A percentile compares a stretch with the other conserved stretches of the same genome.
phyloP scores from a whole-genome alignment of 2,797 vertebrate genomes.

The Arrhamphus sclerolepis region DNA sequence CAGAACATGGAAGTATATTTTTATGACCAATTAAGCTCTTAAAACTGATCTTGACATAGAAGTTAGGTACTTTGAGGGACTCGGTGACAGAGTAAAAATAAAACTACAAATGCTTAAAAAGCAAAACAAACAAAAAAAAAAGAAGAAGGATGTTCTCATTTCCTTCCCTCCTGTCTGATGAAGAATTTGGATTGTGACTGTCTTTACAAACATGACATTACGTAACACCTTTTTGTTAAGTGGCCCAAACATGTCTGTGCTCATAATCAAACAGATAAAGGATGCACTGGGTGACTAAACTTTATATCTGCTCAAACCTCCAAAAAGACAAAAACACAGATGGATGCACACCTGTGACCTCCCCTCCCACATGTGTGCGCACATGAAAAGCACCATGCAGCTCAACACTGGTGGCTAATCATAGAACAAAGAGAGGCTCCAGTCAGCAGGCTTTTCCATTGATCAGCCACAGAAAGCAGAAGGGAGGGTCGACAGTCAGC shows the following conservation, averaged over 20 bases:
- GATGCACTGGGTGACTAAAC: background rate
- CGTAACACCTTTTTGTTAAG: slow-evolving; percentile 5
- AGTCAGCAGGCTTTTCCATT: slow-evolving; percentile 65
- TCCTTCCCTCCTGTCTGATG: no score
- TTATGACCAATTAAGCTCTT: no score
- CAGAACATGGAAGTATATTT: no score
- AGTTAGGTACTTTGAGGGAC: no score
- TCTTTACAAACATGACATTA: slow-evolving; percentile 12
- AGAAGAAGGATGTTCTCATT: no score
- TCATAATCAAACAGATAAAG: slow-evolving; percentile 27
- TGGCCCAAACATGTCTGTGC: background rate
- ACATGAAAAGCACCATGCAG: slow-evolving; percentile 57
- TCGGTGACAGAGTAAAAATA: no score
- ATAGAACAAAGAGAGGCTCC: slow-evolving; percentile 71
- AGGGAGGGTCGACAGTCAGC: slow-evolving; percentile 45
- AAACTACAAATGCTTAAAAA: no score
- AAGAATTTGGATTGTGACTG: background rate
- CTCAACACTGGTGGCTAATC: slow-evolving; percentile 68
- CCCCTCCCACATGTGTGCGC: slow-evolving; percentile 50
- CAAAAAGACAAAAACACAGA: slow-evolving; percentile 24
- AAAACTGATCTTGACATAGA: no score
- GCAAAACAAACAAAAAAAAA: no score
- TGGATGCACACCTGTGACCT: slow-evolving; percentile 32
- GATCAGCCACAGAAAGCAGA: slow-evolving; percentile 61
- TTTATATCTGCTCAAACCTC: slow-evolving; percentile 13